These are phyloP conservation scores for Platyrinchus mystaceus DNA, from an alignment of 2,797 vertebrate genomes.

Conservation along the genomic window DNA sequence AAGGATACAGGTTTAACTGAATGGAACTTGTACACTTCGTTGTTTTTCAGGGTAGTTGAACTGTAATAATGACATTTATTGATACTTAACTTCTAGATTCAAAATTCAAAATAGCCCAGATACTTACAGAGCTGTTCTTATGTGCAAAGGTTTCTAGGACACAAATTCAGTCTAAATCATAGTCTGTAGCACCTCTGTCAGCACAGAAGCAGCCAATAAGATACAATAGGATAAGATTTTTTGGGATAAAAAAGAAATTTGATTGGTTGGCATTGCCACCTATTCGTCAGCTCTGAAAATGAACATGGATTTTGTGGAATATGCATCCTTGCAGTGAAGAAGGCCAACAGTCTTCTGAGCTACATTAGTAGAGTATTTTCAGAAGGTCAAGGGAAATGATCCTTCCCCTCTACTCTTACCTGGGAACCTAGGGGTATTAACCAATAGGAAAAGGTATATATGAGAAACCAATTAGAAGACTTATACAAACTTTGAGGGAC, in stretches of 20 bases:
- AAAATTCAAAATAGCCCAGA: background rate
- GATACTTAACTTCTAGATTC: background rate
- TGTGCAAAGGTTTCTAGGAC: background rate
- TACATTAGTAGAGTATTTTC: background rate
- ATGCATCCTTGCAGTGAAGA: background rate
- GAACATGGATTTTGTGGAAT: background rate
- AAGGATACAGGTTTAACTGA: background rate
- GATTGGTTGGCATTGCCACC: background rate
- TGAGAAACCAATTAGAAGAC: too few relatives aligned
- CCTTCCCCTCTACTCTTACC: background rate
- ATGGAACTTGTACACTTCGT: background rate
- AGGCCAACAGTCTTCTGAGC: background rate
- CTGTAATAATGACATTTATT: background rate
- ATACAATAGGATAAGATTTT: background rate
- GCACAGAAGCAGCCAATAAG: background rate
- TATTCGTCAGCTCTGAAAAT: background rate
- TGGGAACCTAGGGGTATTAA: too few relatives aligned
- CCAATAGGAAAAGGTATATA: too few relatives aligned
- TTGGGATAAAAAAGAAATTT: accelerated
- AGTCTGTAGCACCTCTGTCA: background rate
- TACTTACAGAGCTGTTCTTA: background rate
- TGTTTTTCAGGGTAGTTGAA: background rate
- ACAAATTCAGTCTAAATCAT: background rate
- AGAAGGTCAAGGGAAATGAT: background rate
- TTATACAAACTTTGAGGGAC: too few relatives aligned